These are phyloP conservation scores for Ceyx melanurus DNA, from an alignment of 2,113 vertebrate genomes.

Conservation along the genomic window DNA sequence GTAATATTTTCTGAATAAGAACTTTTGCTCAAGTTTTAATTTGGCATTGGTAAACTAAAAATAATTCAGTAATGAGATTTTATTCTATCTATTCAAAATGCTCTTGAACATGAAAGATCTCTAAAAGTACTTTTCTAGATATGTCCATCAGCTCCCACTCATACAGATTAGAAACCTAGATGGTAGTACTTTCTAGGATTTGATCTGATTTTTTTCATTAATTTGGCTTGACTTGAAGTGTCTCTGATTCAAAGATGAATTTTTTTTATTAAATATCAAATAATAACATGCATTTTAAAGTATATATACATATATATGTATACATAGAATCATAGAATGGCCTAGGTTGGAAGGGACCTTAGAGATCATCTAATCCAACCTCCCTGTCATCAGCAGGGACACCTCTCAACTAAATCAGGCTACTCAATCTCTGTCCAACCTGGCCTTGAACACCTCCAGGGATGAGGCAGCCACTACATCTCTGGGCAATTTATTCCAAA, in stretches of 20 bases:
- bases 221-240: background rate
- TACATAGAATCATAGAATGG: too few relatives aligned
- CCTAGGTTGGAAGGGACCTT: too few relatives aligned
- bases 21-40: background rate
- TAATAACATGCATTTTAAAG: background rate
- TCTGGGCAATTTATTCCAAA: too few relatives aligned
- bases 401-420: too few relatives aligned
- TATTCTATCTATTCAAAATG: background rate
- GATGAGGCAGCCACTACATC: too few relatives aligned
- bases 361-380: too few relatives aligned
- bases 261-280: background rate
- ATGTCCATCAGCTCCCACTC: background rate
- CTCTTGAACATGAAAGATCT: background rate
- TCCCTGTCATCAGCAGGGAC: too few relatives aligned
- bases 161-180: background rate
- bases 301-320: fast-evolving
- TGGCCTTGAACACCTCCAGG: too few relatives aligned
- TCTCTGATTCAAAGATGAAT: background rate
- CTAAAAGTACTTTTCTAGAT: background rate
- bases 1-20: background rate
- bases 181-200: background rate
- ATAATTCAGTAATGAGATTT: background rate
- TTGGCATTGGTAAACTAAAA: background rate
- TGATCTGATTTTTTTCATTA: background rate
- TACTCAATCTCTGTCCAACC: too few relatives aligned